A percentile compares a stretch with the other conserved stretches of the same genome.
Conservation (phyloP, 2,797 vertebrate genomes). For the Argyrosomus regius region DNA sequence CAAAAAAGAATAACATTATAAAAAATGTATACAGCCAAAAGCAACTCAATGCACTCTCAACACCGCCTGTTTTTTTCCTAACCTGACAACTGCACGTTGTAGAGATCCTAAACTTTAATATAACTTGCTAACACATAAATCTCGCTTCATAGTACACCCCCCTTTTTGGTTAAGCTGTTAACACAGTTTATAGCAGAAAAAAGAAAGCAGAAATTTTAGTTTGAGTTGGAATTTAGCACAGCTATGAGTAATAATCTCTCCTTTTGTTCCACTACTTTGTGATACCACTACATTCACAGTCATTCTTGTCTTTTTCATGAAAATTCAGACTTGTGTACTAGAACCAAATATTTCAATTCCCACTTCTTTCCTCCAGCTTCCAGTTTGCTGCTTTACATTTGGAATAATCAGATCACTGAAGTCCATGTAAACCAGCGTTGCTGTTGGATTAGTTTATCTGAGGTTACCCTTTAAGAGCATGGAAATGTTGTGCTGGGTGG, state of each 20-base stretch:
- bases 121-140: too few relatives aligned
- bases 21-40: too few relatives aligned
- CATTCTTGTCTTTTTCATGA: background rate
- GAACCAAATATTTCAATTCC: background rate
- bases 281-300: background rate
- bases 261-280: background rate
- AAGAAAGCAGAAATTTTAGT: background rate
- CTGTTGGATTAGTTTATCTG: background rate
- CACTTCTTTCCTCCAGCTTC: too few relatives aligned
- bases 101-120: too few relatives aligned
- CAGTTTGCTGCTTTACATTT: background rate
- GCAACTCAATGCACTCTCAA: too few relatives aligned
- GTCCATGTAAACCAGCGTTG: background rate
- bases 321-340: background rate
- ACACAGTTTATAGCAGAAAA: background rate
- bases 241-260: background rate
- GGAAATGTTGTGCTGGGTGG: background rate
- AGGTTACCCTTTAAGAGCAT: background rate
- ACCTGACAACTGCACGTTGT: too few relatives aligned
- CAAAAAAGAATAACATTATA: too few relatives aligned
- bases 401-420: background rate
- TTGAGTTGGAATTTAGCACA: background rate
- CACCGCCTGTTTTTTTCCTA: too few relatives aligned
- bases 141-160: too few relatives aligned
- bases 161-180: background rate